phyloP scores from a whole-genome alignment of 2,797 vertebrate genomes.

The Acridotheres tristis region DNA sequence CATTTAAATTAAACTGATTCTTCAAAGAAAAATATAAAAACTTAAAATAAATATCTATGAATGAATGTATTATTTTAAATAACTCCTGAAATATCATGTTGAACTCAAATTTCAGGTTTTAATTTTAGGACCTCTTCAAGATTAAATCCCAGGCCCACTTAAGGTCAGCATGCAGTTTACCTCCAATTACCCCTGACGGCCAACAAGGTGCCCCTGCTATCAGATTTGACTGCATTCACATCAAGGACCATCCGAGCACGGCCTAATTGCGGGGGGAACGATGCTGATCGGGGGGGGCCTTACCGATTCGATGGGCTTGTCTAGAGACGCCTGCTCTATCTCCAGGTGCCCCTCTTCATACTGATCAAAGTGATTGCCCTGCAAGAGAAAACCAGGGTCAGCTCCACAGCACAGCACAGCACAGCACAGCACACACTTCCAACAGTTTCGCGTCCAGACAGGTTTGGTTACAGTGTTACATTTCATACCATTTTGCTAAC shows the following conservation, averaged over 20 bases:
- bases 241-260: constrained; percentile 64
- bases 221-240: constrained; percentile 66
- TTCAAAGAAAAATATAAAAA: constrained; percentile 9
- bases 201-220: not conserved
- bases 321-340: constrained; percentile 96
- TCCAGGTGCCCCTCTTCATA: constrained; percentile 99
- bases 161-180: constrained; percentile 65
- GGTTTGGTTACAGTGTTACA: accelerated
- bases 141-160: constrained; percentile 35
- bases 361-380: constrained; percentile 99
- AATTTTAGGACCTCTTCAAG: not conserved
- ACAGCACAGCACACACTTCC: not conserved
- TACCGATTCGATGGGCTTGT: constrained; percentile 99
- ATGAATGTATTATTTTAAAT: not conserved
- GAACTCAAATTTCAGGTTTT: not conserved
- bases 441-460: accelerated
- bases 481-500: not conserved
- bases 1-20: constrained; percentile 11
- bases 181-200: constrained; percentile 10
- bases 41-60: constrained; percentile 30
- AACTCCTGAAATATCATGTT: not conserved
- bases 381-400: constrained; percentile 18
- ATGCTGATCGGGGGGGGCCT: constrained; percentile 75
- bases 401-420: not conserved
- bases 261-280: constrained; percentile 64